A percentile compares a stretch with the other conserved stretches of the same genome.
These are phyloP conservation scores for Candoia aspera DNA, from an alignment of 2,113 vertebrate genomes.

Conservation along the genomic window DNA sequence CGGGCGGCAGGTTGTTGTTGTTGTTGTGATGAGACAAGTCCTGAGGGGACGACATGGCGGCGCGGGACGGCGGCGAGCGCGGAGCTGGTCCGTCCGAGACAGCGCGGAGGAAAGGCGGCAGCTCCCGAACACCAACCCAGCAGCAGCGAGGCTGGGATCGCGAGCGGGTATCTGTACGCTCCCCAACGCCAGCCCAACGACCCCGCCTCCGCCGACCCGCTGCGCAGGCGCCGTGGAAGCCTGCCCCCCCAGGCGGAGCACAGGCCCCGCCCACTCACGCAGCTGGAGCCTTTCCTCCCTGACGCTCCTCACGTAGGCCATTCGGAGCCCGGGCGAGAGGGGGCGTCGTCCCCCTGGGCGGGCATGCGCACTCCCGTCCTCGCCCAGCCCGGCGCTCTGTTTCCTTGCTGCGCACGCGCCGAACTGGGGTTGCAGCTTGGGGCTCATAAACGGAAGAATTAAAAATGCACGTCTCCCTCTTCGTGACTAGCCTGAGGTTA, in stretches of 20 bases:
- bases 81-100: not conserved
- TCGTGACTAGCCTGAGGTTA: not conserved
- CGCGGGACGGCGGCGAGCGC: not conserved
- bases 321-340: not conserved
- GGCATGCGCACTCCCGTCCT: not conserved
- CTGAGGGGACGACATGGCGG: constrained; percentile 57
- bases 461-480: too few relatives aligned
- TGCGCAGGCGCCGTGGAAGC: constrained; percentile 27
- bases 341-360: not conserved
- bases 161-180: not conserved
- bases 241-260: not conserved
- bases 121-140: not conserved
- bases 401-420: not conserved
- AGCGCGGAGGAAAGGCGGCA: not conserved
- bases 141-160: not conserved
- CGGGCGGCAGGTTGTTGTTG: constrained; percentile 55
- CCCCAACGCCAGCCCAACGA: not conserved
- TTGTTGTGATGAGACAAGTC: constrained; percentile 53
- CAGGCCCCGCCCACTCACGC: not conserved
- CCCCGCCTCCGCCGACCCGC: not conserved
- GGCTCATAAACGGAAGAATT: too few relatives aligned
- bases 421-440: accelerated
- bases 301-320: constrained; percentile 30
- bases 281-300: not conserved
- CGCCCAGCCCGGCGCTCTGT: not conserved